Percentiles rank a stretch among this genome's conserved stretches.
phyloP scores from a whole-genome alignment of 2,888 invertebrate species.

The Caenorhabditis wallacei region DNA sequence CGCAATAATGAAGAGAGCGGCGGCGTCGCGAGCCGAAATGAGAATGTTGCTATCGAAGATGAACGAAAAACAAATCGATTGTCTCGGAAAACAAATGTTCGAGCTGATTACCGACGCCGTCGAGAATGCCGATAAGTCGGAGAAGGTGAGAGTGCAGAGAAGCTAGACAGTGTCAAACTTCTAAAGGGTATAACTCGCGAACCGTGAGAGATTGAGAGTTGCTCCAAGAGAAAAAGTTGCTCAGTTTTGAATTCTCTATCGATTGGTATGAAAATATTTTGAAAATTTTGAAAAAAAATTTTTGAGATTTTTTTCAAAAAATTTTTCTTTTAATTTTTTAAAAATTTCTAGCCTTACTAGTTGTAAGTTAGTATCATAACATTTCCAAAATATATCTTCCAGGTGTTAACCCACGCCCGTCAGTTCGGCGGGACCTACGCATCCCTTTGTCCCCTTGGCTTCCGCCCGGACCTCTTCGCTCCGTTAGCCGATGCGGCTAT shows the following conservation, averaged over 20 bases:
- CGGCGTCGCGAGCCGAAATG: conserved; percentile 77
- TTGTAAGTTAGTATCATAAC: too few species aligned
- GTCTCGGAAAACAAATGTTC: conserved; percentile 73
- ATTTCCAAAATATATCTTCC: too few species aligned
- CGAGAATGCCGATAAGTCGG: conserved; percentile 77
- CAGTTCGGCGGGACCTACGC: conserved; percentile 78
- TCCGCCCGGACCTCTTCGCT: conserved; percentile 82
- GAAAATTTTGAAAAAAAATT: too few species aligned
- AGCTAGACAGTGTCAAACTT: not conserved
- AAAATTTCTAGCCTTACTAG: not conserved
- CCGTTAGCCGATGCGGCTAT: conserved; percentile 81
- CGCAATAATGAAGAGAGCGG: conserved; percentile 79
- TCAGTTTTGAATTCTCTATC: too few species aligned
- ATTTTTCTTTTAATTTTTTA: not conserved
- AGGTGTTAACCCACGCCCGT: conserved; percentile 72
- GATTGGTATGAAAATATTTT: not conserved
- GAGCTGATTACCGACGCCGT: conserved; percentile 78
- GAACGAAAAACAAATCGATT: conserved; percentile 75
- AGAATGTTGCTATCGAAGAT: conserved; percentile 75
- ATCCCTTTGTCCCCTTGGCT: conserved; percentile 78
- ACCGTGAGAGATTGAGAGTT: not conserved
- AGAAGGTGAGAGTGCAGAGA: conserved; percentile 68
- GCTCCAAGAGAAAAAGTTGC: not conserved
- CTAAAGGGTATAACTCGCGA: not conserved
- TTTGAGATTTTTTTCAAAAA: not conserved